Evolutionary conservation across 2,888 invertebrate species (phyloP).

Genomic region (Augochlorella aurata): DNA sequence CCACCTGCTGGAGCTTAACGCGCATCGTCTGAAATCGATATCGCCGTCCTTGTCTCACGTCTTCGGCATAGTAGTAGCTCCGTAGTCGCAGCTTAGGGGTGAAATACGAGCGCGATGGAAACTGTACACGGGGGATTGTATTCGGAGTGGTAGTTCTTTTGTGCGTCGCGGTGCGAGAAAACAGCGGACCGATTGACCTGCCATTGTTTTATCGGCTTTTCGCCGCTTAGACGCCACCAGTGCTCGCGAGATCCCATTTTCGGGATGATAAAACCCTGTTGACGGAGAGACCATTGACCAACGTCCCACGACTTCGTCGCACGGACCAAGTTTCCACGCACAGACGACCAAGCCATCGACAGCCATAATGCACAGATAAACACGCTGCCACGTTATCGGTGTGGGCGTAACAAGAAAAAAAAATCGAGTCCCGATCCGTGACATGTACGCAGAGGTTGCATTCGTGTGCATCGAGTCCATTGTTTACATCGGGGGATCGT

Average conservation of each 20-base stretch:
- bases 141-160: constrained; percentile 39
- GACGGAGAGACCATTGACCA: constrained; percentile 14
- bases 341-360: constrained; percentile 25
- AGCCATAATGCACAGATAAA: constrained; percentile 48
- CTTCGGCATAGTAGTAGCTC: constrained; percentile 13
- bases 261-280: neutral
- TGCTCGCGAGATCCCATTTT: neutral
- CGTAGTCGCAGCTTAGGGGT: constrained; percentile 33
- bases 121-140: constrained; percentile 48
- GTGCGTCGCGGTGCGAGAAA: constrained; percentile 24
- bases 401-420: neutral
- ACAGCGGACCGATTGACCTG: neutral
- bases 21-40: constrained; percentile 60
- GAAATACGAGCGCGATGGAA: constrained; percentile 48
- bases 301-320: constrained; percentile 5
- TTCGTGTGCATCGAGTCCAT: constrained; percentile 20
- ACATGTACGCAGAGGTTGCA: constrained; percentile 27
- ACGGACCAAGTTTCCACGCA: neutral
- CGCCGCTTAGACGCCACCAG: neutral
- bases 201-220: neutral
- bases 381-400: constrained; percentile 5
- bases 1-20: constrained; percentile 60
- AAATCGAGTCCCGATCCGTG: constrained; percentile 43
- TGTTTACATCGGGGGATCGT: constrained; percentile 51
- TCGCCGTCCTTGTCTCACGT: constrained; percentile 55